Evolutionary conservation across 2,797 vertebrate genomes (phyloP), one percentile per base, ranked within the genome.

Genomic region (Eidolon dupreanum): DNA sequence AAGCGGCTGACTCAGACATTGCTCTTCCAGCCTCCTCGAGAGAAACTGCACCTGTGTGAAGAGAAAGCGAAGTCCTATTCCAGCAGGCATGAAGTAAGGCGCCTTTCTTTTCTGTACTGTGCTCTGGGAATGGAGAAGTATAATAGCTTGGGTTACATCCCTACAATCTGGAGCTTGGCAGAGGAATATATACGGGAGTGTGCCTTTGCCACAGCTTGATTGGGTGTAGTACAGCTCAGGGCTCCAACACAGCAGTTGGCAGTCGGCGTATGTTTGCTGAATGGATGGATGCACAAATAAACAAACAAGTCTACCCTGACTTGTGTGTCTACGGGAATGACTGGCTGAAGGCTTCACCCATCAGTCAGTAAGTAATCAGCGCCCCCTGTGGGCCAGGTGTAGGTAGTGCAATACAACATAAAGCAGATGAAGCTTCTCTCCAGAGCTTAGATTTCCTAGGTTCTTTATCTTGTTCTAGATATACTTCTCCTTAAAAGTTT

Each of bases 41-140:
- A 99, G 93, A 99, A 98, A 57, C 98, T 99, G 5, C 93, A 53
- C 38, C 90, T 98, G 74, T 98, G 98, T 63, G 96, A 98, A 46
- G 97, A 94, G 65, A 97, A 94, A 81, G 98, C 98, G 1, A 98
- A 98, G 95, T 71, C 84, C 73, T 96, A 86, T 3, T 95, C 97
- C 77, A 98, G 97, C 19, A 98, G 71, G 73, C 96, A 97, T 12
- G 88, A 99, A 92, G 99, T 99, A 91, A 65, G 89, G 46, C 53
- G 8, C 43, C 51, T 77, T 63, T 28, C 26, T 38, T 12, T 61
- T 41, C 71, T 31, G 5, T 28, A 0, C 77, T 28, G 17, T 8
- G 1, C 28, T 31, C 53, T 28, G 41, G 46, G 59, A 24, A 43
- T 1, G 31, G 59, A 68, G 51, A 36, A 66, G 36, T 4, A 5